Conservation (phyloP, 2,113 vertebrate species). For the Myotis yumanensis region DNA sequence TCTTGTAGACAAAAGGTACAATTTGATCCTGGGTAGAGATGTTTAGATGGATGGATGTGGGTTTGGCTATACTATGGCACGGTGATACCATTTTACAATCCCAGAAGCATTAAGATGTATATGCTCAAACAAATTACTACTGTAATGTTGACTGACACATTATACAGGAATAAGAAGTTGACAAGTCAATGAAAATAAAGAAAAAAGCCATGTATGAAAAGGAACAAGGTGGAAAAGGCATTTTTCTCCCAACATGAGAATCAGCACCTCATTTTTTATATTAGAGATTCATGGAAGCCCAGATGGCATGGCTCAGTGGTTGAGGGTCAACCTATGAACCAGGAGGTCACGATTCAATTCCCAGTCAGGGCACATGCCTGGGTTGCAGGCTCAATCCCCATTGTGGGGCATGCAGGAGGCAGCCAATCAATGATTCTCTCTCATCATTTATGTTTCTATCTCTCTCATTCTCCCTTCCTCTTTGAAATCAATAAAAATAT, state of each 20-base stretch:
- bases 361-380: no score
- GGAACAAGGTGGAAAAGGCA: not conserved
- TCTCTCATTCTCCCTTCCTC: no score
- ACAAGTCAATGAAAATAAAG: conserved; percentile 26
- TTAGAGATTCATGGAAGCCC: not conserved
- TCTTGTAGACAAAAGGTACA: not conserved
- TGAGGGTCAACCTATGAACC: no score
- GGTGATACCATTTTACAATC: not conserved
- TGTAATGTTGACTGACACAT: not conserved
- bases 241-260: conserved; percentile 12
- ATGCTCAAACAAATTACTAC: not conserved
- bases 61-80: not conserved
- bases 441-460: no score
- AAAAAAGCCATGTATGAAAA: not conserved
- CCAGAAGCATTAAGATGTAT: not conserved
- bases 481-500: no score
- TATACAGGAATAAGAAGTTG: not conserved
- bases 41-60: not conserved
- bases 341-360: no score
- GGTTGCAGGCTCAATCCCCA: no score
- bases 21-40: not conserved
- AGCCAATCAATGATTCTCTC: no score
- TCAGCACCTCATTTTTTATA: not conserved
- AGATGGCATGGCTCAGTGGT: no score
- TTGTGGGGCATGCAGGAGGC: no score